These are phyloP conservation scores for Lasioglossum pauxillum DNA, from an alignment of 2,888 invertebrate genomes.

Conservation along the genomic window DNA sequence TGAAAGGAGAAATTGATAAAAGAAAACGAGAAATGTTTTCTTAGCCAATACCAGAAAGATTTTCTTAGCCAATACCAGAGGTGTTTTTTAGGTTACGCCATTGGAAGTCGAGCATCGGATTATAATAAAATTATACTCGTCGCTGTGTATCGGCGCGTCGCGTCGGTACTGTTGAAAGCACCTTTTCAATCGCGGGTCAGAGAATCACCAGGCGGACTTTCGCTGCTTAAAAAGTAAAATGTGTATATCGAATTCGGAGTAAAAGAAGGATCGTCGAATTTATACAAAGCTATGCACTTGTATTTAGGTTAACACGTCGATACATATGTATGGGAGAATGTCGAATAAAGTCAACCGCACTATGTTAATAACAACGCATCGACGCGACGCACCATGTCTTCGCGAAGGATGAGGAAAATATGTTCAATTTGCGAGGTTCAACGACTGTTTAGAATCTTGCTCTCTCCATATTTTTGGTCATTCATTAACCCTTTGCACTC, in stretches of 20 bases:
- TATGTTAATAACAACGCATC: neutral
- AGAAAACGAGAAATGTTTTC: neutral
- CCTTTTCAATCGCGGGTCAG: constrained; percentile 56
- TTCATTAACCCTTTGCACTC: too few relatives aligned
- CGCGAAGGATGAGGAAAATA: neutral
- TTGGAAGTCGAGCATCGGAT: constrained; percentile 39
- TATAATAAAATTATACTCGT: constrained; percentile 57
- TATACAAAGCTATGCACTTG: constrained; percentile 71
- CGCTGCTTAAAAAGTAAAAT: constrained; percentile 76
- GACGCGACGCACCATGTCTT: neutral
- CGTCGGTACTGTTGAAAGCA: constrained; percentile 31
- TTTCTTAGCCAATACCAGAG: neutral
- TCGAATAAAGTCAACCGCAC: constrained; percentile 29
- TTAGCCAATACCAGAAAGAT: neutral
- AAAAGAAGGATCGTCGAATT: constrained; percentile 63
- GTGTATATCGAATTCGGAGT: constrained; percentile 59
- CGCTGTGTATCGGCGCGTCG: constrained; percentile 38
- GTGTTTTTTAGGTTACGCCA: constrained; percentile 41
- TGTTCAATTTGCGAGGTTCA: neutral
- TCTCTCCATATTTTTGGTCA: too few relatives aligned
- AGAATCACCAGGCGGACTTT: constrained; percentile 64
- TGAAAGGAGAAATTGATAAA: neutral
- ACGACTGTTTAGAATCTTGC: neutral
- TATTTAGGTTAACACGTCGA: constrained; percentile 77
- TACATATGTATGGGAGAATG: constrained; percentile 74